Evolutionary conservation across 2,888 invertebrate species (phyloP), one percentile per base, ranked within the genome.

Genomic region (Eutolmus rufibarbis): DNA sequence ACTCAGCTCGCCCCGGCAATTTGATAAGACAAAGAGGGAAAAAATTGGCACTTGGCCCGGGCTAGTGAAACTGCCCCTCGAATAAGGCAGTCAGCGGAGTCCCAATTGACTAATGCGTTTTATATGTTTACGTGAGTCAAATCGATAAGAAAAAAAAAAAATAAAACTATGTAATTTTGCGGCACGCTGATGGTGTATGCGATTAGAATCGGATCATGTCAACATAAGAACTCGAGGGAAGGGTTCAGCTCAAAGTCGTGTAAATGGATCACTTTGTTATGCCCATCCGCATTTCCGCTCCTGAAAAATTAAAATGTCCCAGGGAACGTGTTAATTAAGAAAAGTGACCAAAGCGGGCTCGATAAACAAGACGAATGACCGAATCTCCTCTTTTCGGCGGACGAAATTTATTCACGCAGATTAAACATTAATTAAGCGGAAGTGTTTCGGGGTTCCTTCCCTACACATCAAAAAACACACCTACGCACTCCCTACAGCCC

Each of bases 321-420:
- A 23, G 56, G 57, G 87, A 87, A 88, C 82, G 87, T 88, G 88
- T 88, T 88, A 88, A 88, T 88, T 88, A 88, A 88, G 88, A 86
- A 88, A 87, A 88, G 88, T 88, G 88, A 87, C 86, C 87, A 79
- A 88, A 74, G 76, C 82, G 74, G 43, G 84, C 76, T 66, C 87
- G 74, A 88, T 82, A 78, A 87, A 87, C 86, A 84, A 87, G 86
- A 74, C 84, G 87, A 86, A 87, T 77, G 84, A 46, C 57, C 74
- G 76, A 82, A 82, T 82, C 82, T 82, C 57, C 57, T 82, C 57
- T 19, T 82, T 56, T 66, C 57, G 82, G 57, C 31, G 56, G 40
- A 56, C 34, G 57, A 87, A 74, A 85, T 87, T 87, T 85, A 88
- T 88, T 88, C 87, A 88, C 79, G 77, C 81, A 87, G 88, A 87